Evolutionary conservation across 2,113 vertebrate genomes (phyloP).

Genomic region (Erythrolamprus reginae): DNA sequence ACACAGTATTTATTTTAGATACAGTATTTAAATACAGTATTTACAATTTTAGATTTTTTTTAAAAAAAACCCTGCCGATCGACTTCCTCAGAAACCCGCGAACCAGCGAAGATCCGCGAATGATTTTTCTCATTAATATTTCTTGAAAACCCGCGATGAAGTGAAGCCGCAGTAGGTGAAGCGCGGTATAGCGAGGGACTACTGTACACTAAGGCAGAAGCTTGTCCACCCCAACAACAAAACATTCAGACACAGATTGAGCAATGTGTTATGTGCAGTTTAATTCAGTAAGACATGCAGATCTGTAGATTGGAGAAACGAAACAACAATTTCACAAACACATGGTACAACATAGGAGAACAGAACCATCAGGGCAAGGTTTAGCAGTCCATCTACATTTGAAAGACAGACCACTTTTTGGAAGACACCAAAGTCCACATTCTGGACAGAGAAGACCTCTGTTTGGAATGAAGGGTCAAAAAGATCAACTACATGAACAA

Average conservation of each 20-base stretch:
- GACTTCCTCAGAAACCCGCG: too few species aligned
- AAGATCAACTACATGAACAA: background rate
- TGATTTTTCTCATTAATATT: too few species aligned
- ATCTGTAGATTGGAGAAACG: background rate
- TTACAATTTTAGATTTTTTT: too few species aligned
- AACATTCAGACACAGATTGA: background rate
- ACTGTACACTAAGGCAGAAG: background rate
- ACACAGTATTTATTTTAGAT: too few species aligned
- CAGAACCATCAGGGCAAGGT: background rate
- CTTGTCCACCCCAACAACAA: background rate
- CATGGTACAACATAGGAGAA: background rate
- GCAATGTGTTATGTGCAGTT: background rate
- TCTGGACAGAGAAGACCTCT: background rate
- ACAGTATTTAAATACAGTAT: too few species aligned
- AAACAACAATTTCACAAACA: background rate
- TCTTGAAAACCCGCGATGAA: too few species aligned
- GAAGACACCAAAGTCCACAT: background rate
- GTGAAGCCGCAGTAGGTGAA: too few species aligned
- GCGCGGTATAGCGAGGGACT: too few species aligned
- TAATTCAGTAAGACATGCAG: background rate
- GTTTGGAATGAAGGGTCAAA: background rate
- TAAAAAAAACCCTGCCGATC: too few species aligned
- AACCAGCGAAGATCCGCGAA: too few species aligned
- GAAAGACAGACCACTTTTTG: background rate
- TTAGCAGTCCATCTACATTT: background rate